Conservation (phyloP, 2,888 invertebrate genomes). For the Rhamphomyia laevipes region DNA sequence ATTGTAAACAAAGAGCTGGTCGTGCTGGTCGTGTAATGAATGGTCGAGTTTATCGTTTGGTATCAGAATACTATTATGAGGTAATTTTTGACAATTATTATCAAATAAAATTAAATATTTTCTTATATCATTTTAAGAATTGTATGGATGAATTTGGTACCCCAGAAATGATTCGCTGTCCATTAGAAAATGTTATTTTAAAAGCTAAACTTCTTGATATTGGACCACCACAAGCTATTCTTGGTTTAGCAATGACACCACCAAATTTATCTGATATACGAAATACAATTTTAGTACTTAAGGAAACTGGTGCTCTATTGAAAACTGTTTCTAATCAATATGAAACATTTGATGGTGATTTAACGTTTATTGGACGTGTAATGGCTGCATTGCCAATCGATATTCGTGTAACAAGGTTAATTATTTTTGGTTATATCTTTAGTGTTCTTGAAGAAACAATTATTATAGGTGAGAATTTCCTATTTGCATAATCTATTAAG, state of each 20-base stretch:
- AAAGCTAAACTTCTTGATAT: conserved; percentile 71
- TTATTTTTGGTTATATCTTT: conserved; percentile 76
- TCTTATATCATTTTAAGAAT: conserved; percentile 31
- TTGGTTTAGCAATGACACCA: conserved; percentile 76
- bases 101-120: conserved; percentile 5
- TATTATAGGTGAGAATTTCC: conserved; percentile 50
- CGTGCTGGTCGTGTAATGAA: conserved; percentile 79
- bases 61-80: conserved; percentile 53
- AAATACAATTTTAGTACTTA: conserved; percentile 68
- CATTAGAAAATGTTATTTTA: conserved; percentile 68
- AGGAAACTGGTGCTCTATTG: conserved; percentile 73
- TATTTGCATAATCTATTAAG: neutral
- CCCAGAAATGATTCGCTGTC: conserved; percentile 72
- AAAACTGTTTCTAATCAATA: conserved; percentile 44
- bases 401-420: conserved; percentile 67
- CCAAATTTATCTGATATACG: conserved; percentile 74
- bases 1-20: conserved; percentile 81
- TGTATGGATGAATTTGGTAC: conserved; percentile 43
- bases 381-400: conserved; percentile 77
- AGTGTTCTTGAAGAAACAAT: conserved; percentile 73
- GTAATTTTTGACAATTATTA: conserved; percentile 28
- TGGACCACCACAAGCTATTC: conserved; percentile 64
- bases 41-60: conserved; percentile 75
- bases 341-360: conserved; percentile 61
- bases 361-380: conserved; percentile 75